Conservation (phyloP, 1,140 invertebrate genomes). For the Bombus ignitus region DNA sequence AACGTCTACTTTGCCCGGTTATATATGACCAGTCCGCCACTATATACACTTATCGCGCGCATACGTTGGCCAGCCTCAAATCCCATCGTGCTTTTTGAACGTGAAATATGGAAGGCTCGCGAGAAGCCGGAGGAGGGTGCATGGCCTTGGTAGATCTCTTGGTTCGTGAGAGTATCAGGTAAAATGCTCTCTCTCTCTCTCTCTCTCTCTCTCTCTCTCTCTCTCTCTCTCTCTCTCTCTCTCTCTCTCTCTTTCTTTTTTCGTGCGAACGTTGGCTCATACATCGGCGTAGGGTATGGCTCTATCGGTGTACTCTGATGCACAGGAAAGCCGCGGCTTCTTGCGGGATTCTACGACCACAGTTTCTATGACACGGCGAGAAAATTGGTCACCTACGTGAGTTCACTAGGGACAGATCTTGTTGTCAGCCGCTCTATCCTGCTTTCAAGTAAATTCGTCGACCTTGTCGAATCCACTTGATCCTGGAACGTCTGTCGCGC, state of each 20-base stretch:
- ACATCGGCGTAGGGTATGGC: neutral
- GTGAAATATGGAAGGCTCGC: conserved; percentile 67
- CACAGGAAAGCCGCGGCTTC: conserved; percentile 24
- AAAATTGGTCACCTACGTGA: conserved; percentile 38
- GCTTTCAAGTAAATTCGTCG: neutral
- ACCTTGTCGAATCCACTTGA: conserved; percentile 17
- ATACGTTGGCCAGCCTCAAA: conserved; percentile 75
- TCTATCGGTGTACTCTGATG: conserved; percentile 10
- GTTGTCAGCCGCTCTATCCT: neutral
- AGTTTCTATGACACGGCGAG: neutral
- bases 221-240: neutral
- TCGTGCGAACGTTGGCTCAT: neutral
- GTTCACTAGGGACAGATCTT: neutral
- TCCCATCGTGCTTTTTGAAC: conserved; percentile 75
- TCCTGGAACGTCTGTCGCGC: neutral
- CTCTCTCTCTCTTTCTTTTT: neutral
- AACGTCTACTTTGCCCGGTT: conserved; percentile 74
- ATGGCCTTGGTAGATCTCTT: conserved; percentile 51
- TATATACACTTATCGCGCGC: conserved; percentile 76
- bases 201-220: neutral
- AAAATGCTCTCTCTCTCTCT: conserved; percentile 46
- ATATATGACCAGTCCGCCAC: conserved; percentile 72
- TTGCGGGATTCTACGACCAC: neutral
- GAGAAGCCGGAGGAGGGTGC: neutral
- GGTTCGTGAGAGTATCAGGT: conserved; percentile 25